phyloP scores from a whole-genome alignment of 1,140 invertebrate species.

The Euglossa dilemma region DNA sequence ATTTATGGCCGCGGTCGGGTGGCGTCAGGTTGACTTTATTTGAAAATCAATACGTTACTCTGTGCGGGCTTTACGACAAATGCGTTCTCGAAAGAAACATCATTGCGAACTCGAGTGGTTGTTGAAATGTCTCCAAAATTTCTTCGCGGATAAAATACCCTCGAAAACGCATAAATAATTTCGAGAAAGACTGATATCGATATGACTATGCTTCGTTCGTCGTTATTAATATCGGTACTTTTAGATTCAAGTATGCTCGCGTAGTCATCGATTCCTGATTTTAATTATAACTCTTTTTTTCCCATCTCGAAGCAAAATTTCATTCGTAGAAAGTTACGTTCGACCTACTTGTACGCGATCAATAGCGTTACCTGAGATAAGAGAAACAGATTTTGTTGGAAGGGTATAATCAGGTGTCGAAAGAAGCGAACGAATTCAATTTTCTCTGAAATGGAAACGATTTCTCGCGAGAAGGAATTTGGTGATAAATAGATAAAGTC shows the following conservation, averaged over 20 bases:
- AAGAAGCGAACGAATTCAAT: neutral
- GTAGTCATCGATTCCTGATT: too few relatives aligned
- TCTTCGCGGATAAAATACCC: too few relatives aligned
- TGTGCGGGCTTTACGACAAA: neutral
- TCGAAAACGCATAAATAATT: neutral
- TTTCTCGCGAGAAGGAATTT: neutral
- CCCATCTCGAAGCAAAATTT: too few relatives aligned
- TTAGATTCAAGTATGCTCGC: too few relatives aligned
- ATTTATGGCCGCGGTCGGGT: constrained; percentile 10
- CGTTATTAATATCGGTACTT: too few relatives aligned
- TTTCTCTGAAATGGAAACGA: neutral
- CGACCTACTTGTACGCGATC: too few relatives aligned
- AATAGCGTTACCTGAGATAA: too few relatives aligned
- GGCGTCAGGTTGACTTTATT: constrained; percentile 9
- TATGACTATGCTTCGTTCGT: too few relatives aligned
- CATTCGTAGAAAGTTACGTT: too few relatives aligned
- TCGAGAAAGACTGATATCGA: neutral
- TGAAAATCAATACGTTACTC: constrained; percentile 26
- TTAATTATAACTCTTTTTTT: too few relatives aligned
- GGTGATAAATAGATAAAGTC: constrained; percentile 30
- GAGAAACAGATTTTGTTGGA: neutral
- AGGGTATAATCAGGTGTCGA: neutral
- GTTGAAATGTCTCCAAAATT: neutral
- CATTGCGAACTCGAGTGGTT: neutral
- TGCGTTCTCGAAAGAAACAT: neutral